Evolutionary conservation across 1,140 invertebrate genomes (phyloP), one percentile per base, ranked within the genome.

Genomic region (Rhyzopertha dominica): DNA sequence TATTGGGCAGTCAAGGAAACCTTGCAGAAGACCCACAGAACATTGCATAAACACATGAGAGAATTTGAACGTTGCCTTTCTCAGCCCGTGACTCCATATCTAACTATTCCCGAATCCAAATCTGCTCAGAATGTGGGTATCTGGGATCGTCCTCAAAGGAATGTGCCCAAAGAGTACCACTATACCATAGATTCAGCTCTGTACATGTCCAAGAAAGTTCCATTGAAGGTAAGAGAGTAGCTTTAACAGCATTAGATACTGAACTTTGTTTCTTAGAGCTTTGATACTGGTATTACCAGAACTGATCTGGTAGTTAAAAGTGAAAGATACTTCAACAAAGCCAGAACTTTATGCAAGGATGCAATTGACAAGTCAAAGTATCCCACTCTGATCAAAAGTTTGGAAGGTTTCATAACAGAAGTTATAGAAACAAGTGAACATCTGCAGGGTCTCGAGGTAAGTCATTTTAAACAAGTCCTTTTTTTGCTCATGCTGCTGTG

Each of bases 1-100:
- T 95, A 95, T 63, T 96, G 88, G 80, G 81, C 90, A n/a, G 79
- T 98, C 5, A 92, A 90, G 52, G 82, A 87, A 51, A 83, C 85
- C 3, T 80, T 94, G 2, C 80, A 87, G 17, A 94, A 90, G 66
- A 85, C 88, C 1, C 91, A 96, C 61, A 81, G 84, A 49, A 90
- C 82, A 16, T 64, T 98, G 1, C 84, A 87, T 54, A 94, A 93
- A 66, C 83, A 85, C 53, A 81, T 92, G 2, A 86, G 87, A 56
- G 82, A 91, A 55, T 95, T 81, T 70, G 46, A 47, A 28, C 16
- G 18, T 19, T 32, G 2, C 24, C 4, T 39, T 14, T 10, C 18
- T 56, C 70, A 75, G 49, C 72, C 74, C 20, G 79, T 77, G 3
- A 41, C 58, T 1, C 49, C 48, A 44, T 71, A 60, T 39, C 50